These are phyloP conservation scores for Epirrhoe tristata DNA, from an alignment of 2,888 invertebrate species.

Conservation along the genomic window DNA sequence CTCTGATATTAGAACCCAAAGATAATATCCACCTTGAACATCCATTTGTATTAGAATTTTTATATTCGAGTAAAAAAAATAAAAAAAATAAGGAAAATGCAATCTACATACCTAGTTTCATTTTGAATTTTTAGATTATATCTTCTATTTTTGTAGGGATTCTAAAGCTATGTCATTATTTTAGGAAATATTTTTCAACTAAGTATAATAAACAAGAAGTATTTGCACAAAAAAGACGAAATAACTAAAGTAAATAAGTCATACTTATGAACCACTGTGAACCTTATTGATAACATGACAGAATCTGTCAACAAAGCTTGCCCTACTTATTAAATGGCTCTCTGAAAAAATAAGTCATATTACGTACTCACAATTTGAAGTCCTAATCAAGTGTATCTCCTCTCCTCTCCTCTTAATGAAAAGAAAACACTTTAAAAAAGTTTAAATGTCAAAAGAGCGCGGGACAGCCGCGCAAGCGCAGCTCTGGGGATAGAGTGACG, in stretches of 20 bases:
- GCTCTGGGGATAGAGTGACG: conserved; percentile 75
- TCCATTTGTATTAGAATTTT: too few species aligned
- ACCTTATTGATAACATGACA: neutral
- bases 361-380: conserved; percentile 60
- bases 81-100: too few species aligned
- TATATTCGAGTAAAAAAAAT: too few species aligned
- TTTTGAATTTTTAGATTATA: too few species aligned
- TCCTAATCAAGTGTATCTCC: conserved; percentile 46
- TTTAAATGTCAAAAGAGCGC: conserved; percentile 61
- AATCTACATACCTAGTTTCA: too few species aligned
- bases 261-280: conserved; percentile 13
- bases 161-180: too few species aligned
- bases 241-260: neutral
- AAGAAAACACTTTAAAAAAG: conserved; percentile 47
- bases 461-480: conserved; percentile 69
- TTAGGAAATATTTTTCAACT: too few species aligned
- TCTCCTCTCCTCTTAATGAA: too few species aligned
- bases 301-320: conserved; percentile 53
- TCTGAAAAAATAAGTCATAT: conserved; percentile 50
- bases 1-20: neutral
- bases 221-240: too few species aligned
- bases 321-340: conserved; percentile 65
- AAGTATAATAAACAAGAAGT: too few species aligned
- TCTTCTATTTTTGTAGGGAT: too few species aligned
- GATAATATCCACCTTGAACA: too few species aligned